A percentile compares a stretch with the other conserved stretches of the same genome.
phyloP scores from a whole-genome alignment of 2,797 vertebrate species.

The Graptemys geographica region DNA sequence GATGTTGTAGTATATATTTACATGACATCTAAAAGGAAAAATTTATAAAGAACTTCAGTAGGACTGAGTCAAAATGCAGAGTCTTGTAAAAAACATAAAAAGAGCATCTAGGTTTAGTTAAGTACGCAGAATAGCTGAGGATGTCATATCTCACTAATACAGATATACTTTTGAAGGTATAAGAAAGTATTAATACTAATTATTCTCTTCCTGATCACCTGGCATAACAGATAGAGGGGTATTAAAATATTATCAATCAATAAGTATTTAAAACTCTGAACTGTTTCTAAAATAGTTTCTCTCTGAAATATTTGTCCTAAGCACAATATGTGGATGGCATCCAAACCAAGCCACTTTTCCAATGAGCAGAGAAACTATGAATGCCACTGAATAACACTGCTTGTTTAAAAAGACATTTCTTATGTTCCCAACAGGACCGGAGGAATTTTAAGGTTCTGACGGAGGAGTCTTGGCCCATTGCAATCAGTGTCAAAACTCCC shows the following conservation, averaged over 20 bases:
- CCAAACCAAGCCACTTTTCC: neutral
- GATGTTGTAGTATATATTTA: neutral
- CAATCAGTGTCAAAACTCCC: constrained; percentile 26
- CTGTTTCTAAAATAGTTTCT: neutral
- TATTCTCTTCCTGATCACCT: neutral
- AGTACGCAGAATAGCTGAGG: neutral
- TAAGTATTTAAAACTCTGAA: neutral
- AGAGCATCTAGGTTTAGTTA: neutral
- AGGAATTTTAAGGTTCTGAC: constrained; percentile 43
- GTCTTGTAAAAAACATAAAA: neutral
- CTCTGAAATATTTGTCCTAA: neutral
- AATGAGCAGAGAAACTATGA: constrained; percentile 3
- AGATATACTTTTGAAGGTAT: neutral
- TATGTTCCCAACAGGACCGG: neutral
- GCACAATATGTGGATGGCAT: neutral
- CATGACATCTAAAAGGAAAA: neutral
- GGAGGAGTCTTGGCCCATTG: neutral
- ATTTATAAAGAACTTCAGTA: neutral
- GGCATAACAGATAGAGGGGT: neutral
- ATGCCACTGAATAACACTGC: neutral
- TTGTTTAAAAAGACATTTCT: constrained; percentile 20
- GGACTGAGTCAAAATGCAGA: neutral
- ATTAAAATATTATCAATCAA: neutral
- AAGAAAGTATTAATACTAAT: neutral
- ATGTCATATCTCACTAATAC: neutral